Base-by-base conservation (phyloP, 1,140 invertebrate species). In the Anagrus nilaparvatae region DNA sequence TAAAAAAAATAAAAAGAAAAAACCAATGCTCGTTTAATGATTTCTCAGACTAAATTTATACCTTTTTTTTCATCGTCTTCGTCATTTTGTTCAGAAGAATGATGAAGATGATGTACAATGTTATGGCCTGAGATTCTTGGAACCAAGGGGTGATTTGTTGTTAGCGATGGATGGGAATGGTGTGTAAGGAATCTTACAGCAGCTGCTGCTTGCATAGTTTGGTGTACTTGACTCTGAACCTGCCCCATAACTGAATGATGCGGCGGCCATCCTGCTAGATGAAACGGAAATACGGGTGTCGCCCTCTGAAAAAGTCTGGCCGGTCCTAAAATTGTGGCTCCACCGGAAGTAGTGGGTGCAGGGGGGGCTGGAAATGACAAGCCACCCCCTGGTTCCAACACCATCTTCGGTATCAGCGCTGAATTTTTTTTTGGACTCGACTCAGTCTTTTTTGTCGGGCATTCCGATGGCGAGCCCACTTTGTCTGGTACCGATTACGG, bases 381-480 rank as follows among this genome's bases (percentile, higher is more conserved):
- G 51, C 64, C 64, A 56, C 64, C 65, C 56, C 65, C 65, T 57
- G 66, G 64, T 50, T 69, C 66, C 42, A 69, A 47, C 40, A 67
- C 66, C 66, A 69, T 67, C 50, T 66, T 67, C 16, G 66, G 64
- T 57, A 67, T 63, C 66, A 69, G 59, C 56, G n/a, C n/a, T n/a
- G n/a, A n/a, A n/a, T n/a, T n/a, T n/a, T n/a, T n/a, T n/a, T n/a
- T n/a, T n/a, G n/a, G n/a, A n/a, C n/a, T n/a, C n/a, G n/a, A n/a
- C n/a, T n/a, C n/a, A n/a, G n/a, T n/a, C n/a, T n/a, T n/a, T n/a
- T n/a, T n/a, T n/a, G n/a, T n/a, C n/a, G n/a, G n/a, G n/a, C n/a
- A n/a, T n/a, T n/a, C n/a, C n/a, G n/a, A n/a, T n/a, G n/a, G n/a
- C n/a, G n/a, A n/a, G n/a, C n/a, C n/a, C n/a, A n/a, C n/a, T n/a